Base-by-base conservation (phyloP, 37 sponge, comb jelly and placozoan genomes). In the Oopsacas minuta region DNA sequence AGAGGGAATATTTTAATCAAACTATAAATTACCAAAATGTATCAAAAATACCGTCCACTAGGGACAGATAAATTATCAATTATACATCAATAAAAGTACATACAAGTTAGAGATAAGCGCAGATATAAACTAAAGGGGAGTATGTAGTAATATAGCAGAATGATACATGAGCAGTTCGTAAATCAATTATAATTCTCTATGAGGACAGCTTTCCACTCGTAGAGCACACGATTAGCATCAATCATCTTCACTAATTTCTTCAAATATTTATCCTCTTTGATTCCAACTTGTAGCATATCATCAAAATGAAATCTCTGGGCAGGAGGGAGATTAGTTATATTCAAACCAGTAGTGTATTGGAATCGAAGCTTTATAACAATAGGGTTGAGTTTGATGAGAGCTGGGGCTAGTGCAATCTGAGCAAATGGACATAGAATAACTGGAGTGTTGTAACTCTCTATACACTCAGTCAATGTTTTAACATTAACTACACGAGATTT, bases 221-320 rank as follows among this genome's bases (percentile, higher is more conserved):
- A 61, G 28, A 61, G 75, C 75, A 61, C 75, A n/a, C 75, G 75
- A 61, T 61, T 61, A 61, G 32, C 28, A 10, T 61, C 75, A n/a
- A 61, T 61, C 75, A 61, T 61, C 1, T 61, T 61, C 3, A n/a
- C 75, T 12, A 61, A n/a, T 61, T 61, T 61, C 75, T 61, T 61
- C 28, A n/a, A 61, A 12, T 61, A 61, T 12, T 61, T 61, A 5
- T 61, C 75, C 30, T 61, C 75, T 3, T 25, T 32, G 30, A 61
- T 25, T 61, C 75, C 75, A 12, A 61, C 7, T 61, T 10, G 5
- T n/a, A 61, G 30, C 75, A 61, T 61, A 61, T 61, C 75, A n/a
- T 61, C 75, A 61, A 61, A 61, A 12, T 61, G 75, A 34, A 61
- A 61, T n/a, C 22, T n/a, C 30, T 61, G 75, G 75, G 22, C 75